phyloP scores from a whole-genome alignment of 2,888 invertebrate genomes.

The Bellardia pandia region DNA sequence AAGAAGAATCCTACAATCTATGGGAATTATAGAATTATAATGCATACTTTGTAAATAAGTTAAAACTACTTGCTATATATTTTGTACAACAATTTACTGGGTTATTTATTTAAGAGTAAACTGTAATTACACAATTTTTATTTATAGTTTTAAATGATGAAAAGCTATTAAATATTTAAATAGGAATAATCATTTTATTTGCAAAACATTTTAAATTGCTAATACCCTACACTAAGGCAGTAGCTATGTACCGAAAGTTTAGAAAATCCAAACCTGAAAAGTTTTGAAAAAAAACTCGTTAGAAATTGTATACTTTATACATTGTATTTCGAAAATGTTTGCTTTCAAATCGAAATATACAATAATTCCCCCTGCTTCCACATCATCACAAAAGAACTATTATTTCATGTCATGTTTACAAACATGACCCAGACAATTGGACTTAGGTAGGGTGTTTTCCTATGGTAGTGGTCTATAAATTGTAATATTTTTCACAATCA shows the following conservation, averaged over 20 bases:
- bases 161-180: slow-evolving; percentile 65
- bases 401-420: no score
- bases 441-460: not conserved
- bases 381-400: no score
- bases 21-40: no score
- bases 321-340: no score
- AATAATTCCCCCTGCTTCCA: no score
- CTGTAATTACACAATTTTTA: slow-evolving; percentile 33
- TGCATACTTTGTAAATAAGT: no score
- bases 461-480: not conserved
- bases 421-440: no score
- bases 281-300: no score
- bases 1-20: not conserved
- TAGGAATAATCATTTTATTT: slow-evolving; percentile 60
- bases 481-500: not conserved
- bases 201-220: not conserved
- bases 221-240: not conserved
- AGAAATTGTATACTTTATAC: no score
- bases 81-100: slow-evolving; percentile 32
- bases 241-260: no score
- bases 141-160: slow-evolving; percentile 48
- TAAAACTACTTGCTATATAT: not conserved
- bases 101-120: not conserved
- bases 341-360: no score
- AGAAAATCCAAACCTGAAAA: no score